Conservation (phyloP, 2,113 vertebrate genomes). For the Phyllostomus discolor region DNA sequence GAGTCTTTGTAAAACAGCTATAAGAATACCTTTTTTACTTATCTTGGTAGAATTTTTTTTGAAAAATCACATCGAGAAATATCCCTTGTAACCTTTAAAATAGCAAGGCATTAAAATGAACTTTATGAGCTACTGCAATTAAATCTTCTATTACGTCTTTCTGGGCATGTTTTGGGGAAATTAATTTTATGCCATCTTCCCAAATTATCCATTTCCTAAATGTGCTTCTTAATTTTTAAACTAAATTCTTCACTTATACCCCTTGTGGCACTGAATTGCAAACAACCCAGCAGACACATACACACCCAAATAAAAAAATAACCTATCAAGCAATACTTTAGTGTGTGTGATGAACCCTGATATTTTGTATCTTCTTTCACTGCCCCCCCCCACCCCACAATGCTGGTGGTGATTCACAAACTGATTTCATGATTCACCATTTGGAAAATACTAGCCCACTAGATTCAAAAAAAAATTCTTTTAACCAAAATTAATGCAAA, state of each 20-base stretch:
- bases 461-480: neutral
- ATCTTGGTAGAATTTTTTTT: neutral
- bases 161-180: neutral
- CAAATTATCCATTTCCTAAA: neutral
- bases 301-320: neutral
- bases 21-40: neutral
- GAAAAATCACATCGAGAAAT: neutral
- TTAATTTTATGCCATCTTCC: neutral
- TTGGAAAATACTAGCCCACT: neutral
- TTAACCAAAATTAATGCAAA: neutral
- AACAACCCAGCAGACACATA: neutral
- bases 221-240: neutral
- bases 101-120: neutral
- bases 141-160: neutral
- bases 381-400: neutral
- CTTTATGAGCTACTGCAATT: neutral
- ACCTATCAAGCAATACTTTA: neutral
- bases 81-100: neutral
- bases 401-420: neutral
- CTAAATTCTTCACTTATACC: neutral
- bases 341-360: neutral
- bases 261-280: neutral
- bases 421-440: neutral
- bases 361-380: neutral
- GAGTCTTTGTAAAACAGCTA: neutral